Evolutionary conservation across 2,113 vertebrate genomes (phyloP), one percentile per base, ranked within the genome.

Genomic region (Vulpes ferrilata): DNA sequence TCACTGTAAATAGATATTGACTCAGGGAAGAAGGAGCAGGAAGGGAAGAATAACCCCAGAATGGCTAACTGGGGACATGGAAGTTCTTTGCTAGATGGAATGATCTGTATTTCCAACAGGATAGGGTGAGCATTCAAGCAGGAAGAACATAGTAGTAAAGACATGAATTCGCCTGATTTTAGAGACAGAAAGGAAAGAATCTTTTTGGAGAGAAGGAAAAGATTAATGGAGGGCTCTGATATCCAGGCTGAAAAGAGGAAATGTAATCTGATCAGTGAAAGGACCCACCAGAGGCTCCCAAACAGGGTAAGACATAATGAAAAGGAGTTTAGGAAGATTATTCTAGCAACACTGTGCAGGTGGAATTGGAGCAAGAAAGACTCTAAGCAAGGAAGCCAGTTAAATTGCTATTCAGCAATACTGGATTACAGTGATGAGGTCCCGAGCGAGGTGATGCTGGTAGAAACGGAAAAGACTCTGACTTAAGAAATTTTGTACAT

Each of bases 251-350:
- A 89, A 19, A 95, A 93, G 67, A 60, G 1, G 19, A 48, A 13
- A 38, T 87, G 69, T 91, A 80, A 57, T 83, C 57, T 92, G 5
- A 79, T 62, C 62, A 57, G n/a, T 48, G 80, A 62, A 79, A 88
- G 32, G n/a, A 88, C 65, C 27, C 55, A 67, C 19, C 65, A 51
- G 60, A 82, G 74, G 13, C 79, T 95, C 79, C 51, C 74, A 53
- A 96, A 57, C 8, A 79, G 27, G 35, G 25, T 78, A 92, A 93
- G 38, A 86, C 60, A 51, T 82, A 87, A 74, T 86, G 65, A 67
- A 82, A 95, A 90, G 53, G 76, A 74, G 13, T 86, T 94, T 81
- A 78, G 73, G 55, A 85, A 96, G 85, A 88, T 91, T 85, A 53
- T 90, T 88, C 89, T 62, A 64, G 73, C 78, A 89, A 78, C 64